Conservation (phyloP, 2,888 invertebrate genomes). For the Oxystoma pomonae region DNA sequence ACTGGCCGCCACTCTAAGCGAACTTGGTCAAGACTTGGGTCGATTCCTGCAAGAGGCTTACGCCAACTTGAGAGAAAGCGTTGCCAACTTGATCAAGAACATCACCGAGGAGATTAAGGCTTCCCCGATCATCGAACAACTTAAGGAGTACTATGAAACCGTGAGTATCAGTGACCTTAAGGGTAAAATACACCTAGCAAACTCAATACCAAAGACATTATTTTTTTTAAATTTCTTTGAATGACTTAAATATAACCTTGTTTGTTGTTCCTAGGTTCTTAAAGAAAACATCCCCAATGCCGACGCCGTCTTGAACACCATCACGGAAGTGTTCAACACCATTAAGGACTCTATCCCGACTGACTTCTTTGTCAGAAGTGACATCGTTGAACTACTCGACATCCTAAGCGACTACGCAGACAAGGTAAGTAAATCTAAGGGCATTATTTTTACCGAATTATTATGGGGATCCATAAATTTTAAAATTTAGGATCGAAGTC, state of each 20-base stretch:
- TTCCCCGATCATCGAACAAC: slow-evolving; percentile 51
- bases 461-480: too few species aligned
- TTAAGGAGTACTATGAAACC: slow-evolving; percentile 48
- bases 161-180: too few species aligned
- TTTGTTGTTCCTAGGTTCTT: slow-evolving; percentile 32
- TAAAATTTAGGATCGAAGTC: too few species aligned
- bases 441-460: too few species aligned
- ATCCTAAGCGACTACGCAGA: slow-evolving; percentile 58
- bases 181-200: too few species aligned
- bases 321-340: slow-evolving; percentile 54
- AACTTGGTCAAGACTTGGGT: slow-evolving; percentile 49
- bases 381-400: slow-evolving; percentile 58
- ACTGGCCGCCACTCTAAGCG: slow-evolving; percentile 51
- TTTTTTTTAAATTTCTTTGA: too few species aligned
- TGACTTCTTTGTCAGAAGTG: slow-evolving; percentile 41
- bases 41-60: slow-evolving; percentile 44
- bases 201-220: too few species aligned
- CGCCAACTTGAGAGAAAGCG: slow-evolving; percentile 45
- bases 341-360: slow-evolving; percentile 60
- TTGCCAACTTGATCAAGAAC: slow-evolving; percentile 46
- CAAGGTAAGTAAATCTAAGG: slow-evolving; percentile 58
- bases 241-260: too few species aligned
- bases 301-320: slow-evolving; percentile 53
- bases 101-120: slow-evolving; percentile 52
- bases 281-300: slow-evolving; percentile 47